Base-by-base conservation (phyloP, 1,140 invertebrate genomes). In the Heliconius hermathena region DNA sequence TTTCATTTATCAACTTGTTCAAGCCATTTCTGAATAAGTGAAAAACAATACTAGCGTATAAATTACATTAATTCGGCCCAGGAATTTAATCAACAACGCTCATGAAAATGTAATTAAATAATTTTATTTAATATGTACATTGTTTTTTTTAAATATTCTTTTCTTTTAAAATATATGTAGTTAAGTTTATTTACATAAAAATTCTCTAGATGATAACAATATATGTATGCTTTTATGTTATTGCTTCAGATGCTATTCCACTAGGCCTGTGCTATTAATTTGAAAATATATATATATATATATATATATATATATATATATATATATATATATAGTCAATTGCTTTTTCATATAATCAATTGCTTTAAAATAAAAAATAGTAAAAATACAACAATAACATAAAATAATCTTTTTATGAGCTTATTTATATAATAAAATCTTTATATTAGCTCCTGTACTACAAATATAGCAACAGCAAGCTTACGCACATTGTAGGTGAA, bases 21-120 rank as follows among this genome's bases (percentile, higher is more conserved):
- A 66, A 66, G 13, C 60, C 60, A 66, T 66, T 66, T 66, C 60
- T 66, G 60, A 66, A 66, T 66, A 66, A 66, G 26, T 29, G 60
- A 66, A 66, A 66, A 66, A 66, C 60, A 66, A 66, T 66, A 66
- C 60, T 16, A 29, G 60, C 60, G 60, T 66, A 29, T 18, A 76
- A 60, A 71, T 76, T 38, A 49, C 54, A 46, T 49, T 18, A 33
- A 33, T 38, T 74, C 16, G 22, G 66, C 60, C 41, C 38, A 46
- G 26, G 66, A 76, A 71, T 71, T 76, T 71, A 52, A 70, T 76
- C 74, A 76, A 76, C 36, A 76, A 76, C n/a, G 16, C 9, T 49
- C 52, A 71, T 71, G 41, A 76, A 76, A 76, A 76, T 22, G 22
- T 46, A 71, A 76, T 76, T 71, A 71, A 76, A 76, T 36, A 52